Evolutionary conservation across 2,113 vertebrate species (phyloP).

Genomic region (Oophaga pumilio): DNA sequence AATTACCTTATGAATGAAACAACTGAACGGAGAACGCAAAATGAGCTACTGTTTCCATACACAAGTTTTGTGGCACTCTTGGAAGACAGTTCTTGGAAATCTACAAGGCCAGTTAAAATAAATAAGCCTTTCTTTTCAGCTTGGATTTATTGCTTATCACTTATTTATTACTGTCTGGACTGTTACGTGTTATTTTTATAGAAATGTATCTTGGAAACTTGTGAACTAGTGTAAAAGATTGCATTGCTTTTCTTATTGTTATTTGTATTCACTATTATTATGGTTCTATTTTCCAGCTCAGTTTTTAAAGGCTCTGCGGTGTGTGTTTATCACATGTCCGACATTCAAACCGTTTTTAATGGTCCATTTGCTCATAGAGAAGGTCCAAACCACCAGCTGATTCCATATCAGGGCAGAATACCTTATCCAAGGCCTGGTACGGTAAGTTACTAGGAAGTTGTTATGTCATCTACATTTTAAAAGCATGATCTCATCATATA

Average conservation of each 20-base stretch:
- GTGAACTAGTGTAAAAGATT: neutral
- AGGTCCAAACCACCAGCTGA: conserved; percentile 93
- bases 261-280: neutral
- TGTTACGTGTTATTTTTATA: neutral
- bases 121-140: neutral
- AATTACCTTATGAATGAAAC: conserved; percentile 32
- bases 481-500: neutral
- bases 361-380: conserved; percentile 97
- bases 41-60: conserved; percentile 48
- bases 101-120: neutral
- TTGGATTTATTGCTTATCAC: neutral
- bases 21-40: conserved; percentile 18
- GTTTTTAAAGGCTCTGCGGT: conserved; percentile 98
- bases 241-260: neutral
- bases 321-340: conserved; percentile 94
- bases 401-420: conserved; percentile 94
- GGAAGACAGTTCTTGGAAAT: neutral
- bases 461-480: neutral
- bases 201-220: neutral
- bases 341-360: conserved; percentile 97
- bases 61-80: conserved; percentile 13
- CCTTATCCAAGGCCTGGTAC: conserved; percentile 95
- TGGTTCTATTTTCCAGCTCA: conserved; percentile 76
- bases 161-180: neutral
- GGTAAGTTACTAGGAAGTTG: conserved; percentile 73